Evolutionary conservation across 2,888 invertebrate species (phyloP), one percentile per base, ranked within the genome.

Genomic region (Pyrocoelia pectoralis): DNA sequence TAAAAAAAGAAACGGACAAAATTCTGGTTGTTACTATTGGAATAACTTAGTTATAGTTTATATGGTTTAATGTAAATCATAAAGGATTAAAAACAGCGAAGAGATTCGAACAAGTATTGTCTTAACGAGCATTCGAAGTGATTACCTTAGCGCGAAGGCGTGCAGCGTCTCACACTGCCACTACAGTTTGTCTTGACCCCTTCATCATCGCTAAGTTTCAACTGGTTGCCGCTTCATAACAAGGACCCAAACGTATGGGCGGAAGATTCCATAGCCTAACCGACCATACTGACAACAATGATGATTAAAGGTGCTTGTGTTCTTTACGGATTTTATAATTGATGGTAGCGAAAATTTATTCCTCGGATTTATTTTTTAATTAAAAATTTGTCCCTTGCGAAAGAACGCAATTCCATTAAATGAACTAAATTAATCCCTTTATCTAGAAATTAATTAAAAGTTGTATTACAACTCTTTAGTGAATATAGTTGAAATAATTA

Each of bases 231-330:
- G 54, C 59, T 69, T 66, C 73, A 73, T 77, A 77, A 77, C 76
- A 72, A 77, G 77, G 74, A 75, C 76, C 24, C 74, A 73, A 76
- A 78, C 75, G 75, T 76, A 77, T 75, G 77, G 77, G 76, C 77
- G 77, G 75, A 75, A 74, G 72, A 75, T 72, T 70, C 72, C 65
- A 71, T 71, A 74, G 68, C 59, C 43, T 49, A 58, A 54, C 59
- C 59, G 53, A 48, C 38, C 53, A 59, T 59, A 48, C 53, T 53
- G 43, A 46, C 59, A 59, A 59, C 46, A 46, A 46, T 46, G 53
- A 59, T 54, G 53, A 53, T 59, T 59, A 43, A 59, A 53, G 57
- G 33, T 57, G 57, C 51, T 50, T 40, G 58, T 52, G 53, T 24
- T 53, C 53, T 17, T 59, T 53, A 46, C 29, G 46, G 46, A 46